Evolutionary conservation across 2,797 vertebrate species (phyloP), one percentile per base, ranked within the genome.

Genomic region (Urophycis tenuis): DNA sequence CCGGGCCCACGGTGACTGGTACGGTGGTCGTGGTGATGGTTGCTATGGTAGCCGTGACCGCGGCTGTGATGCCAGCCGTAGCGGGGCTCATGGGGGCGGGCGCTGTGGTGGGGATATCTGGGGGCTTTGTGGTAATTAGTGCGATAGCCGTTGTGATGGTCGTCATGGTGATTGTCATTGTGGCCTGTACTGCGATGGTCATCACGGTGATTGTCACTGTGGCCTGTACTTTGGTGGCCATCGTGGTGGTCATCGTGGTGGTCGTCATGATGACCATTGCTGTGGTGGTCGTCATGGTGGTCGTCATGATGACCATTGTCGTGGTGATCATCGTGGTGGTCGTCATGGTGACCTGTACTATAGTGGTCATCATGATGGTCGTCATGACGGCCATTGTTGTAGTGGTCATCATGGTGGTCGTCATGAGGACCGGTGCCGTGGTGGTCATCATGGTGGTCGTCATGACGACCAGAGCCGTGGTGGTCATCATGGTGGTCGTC

Each of bases 141-240:
- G 72, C 77, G 75, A 39, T 81, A 77, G 31, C 29, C 33, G 69
- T 33, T 71, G 69, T 71, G 30, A 31, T 33, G 31, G 29, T 33
- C 30, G 30, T 64, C 60, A 29, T 78, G 76, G 35, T 82, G 79
- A 19, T 72, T 12, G 1, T 25, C 41, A 2, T 81, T 76, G 77
- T 82, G 82, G 60, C 81, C 3, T n/a, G 49, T 29, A 53, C 14
- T 49, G 0, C 84, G 80, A 49, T 82, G 82, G n/a, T 77, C 85
- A 34, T 67, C 45, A 33, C 83, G 80, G 32, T 82, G 67, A 74
- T 72, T 8, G 1, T 53, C 69, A 29, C 77, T 49, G 30, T 82
- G 82, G 53, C 81, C 2, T 8, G 41, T 10, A 41, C n/a, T 41
- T 6, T 12, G 29, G 29, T 69, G 67, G 14, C 31, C 29, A 17